Base-by-base conservation (phyloP, 2,113 vertebrate species). In the Pterocles orientalis region DNA sequence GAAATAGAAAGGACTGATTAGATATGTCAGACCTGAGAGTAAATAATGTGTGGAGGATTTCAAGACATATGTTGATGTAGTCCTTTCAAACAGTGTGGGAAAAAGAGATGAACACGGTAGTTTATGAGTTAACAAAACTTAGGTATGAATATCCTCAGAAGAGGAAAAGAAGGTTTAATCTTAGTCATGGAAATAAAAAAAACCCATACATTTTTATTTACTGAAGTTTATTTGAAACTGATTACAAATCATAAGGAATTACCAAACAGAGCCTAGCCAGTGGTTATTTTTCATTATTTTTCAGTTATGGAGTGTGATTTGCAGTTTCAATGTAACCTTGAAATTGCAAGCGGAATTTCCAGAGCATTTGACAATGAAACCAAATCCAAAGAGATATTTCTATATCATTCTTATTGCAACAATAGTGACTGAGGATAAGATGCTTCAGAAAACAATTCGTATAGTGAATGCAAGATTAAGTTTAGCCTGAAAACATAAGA, bases 221-320 rank as follows among this genome's bases (percentile, higher is more conserved):
- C 66, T 93, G 88, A 92, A 95, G 85, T 78, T 21, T 26, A 4
- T 90, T 82, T 88, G 78, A 71, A 95, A 87, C 48, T 85, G 65
- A 88, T 94, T 82, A 69, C 93, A 97, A 92, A 94, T 92, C 85
- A 93, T 76, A 82, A 80, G 34, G 47, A 92, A 90, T 94, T 93
- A 88, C 75, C 19, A 90, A 92, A 77, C 50, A 92, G 48, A 86
- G 26, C 34, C 62, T 85, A 31, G 33, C 57, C 73, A 96, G 18
- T 64, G 75, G 57, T 58, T 60, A 88, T 92, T 95, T 95, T 95
- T 95, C 57, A 76, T 93, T 93, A 91, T 90, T 92, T 96, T 90
- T 92, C 34, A 45, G 43, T 91, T 93, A 76, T 60, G 12, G 41
- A 90, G 21, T 90, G 36, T 94, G 82, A 85, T 75, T 96, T 82